Base-by-base conservation (phyloP, 2,113 vertebrate genomes). In the Amazona guildingii region DNA sequence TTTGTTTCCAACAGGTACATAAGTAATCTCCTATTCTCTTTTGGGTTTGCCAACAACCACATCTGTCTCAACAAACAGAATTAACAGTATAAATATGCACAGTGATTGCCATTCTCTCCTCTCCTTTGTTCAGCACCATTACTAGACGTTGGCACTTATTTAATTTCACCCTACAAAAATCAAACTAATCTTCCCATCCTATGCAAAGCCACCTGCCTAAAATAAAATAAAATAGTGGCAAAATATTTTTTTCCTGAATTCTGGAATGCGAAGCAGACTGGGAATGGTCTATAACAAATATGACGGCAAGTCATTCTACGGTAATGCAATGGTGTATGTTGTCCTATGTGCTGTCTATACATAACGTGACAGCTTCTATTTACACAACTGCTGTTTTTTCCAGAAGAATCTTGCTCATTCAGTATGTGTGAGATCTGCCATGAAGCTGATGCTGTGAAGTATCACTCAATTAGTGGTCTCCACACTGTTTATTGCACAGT, bases 251-350 rank as follows among this genome's bases (percentile, higher is more conserved):
- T 0, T 23, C 27, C 10, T 41, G 5, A 69, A 74, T 63, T 86
- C 68, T 73, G 44, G 31, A 86, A 44, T 0, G 1, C 2, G 6
- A 86, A 16, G n/a, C 43, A 78, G 55, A 78, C 4, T 44, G 5
- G 13, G 31, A 79, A 78, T 7, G 6, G 17, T 64, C 25, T 63
- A 6, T 4, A 92, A 44, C 6, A 80, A 62, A 52, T 10, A 46
- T 1, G 0, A 75, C 0, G 8, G 6, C 17, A 74, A 37, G 13
- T n/a, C 33, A 59, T 23, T 23, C 55, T 59, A n/a, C 15, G 33
- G 13, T 23, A n/a, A 59, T n/a, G n/a, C 2, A n/a, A 83, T 7
- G 15, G 25, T 57, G 10, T 31, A 44, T 33, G 9, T 19, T 52
- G 76, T 21, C 21, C 48, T n/a, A 12, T 27, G 31, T 68, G 43